Evolutionary conservation across 2,113 vertebrate species (phyloP).

Genomic region (Willisornis vidua): DNA sequence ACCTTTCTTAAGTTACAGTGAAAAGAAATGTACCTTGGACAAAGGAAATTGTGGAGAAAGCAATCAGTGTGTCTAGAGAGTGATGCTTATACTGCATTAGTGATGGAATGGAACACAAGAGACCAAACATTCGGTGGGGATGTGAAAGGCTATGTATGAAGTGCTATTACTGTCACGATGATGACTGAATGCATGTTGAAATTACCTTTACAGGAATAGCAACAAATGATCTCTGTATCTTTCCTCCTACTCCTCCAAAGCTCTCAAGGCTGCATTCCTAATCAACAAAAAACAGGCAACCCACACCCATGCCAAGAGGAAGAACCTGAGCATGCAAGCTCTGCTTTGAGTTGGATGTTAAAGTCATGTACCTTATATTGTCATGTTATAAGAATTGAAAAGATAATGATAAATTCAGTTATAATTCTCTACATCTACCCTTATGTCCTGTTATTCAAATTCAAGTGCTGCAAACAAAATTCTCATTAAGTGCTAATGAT

Average conservation of each 20-base stretch:
- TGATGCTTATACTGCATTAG: neutral
- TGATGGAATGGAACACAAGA: constrained; percentile 7
- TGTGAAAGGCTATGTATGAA: constrained; percentile 50
- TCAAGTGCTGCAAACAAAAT: constrained; percentile 1
- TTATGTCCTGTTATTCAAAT: neutral
- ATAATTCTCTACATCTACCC: neutral
- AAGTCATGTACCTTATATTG: neutral
- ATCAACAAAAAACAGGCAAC: constrained; percentile 16
- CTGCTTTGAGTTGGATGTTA: neutral
- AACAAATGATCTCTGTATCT: constrained; percentile 38
- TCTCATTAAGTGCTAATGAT: constrained; percentile 29
- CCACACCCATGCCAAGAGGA: neutral
- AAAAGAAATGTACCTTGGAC: neutral
- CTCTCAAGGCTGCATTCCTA: constrained; percentile 38
- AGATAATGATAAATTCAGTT: neutral
- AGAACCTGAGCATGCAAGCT: neutral
- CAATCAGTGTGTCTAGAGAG: neutral
- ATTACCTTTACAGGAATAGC: constrained; percentile 27
- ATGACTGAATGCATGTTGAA: constrained; percentile 60
- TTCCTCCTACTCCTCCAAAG: constrained; percentile 41
- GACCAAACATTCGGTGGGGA: constrained; percentile 15
- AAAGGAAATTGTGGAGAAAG: neutral
- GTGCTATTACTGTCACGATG: constrained; percentile 31
- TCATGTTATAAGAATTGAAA: neutral
- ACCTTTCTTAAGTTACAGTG: neutral